phyloP scores from a whole-genome alignment of 2,797 vertebrate species.

The Odontamblyopus rebecca region DNA sequence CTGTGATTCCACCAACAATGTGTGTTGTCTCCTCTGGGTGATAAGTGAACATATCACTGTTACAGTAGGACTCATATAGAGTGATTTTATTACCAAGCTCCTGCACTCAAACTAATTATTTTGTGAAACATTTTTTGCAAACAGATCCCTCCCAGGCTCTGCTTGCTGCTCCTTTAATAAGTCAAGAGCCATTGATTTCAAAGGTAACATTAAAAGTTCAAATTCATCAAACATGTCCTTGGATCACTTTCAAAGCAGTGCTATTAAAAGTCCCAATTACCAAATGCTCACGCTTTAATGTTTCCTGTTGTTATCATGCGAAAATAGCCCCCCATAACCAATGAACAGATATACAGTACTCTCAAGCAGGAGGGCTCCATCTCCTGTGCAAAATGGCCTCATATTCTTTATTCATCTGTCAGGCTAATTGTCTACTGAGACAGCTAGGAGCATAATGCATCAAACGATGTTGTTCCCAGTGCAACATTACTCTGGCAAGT shows the following conservation, averaged over 20 bases:
- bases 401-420: constrained; percentile 70
- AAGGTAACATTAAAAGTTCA: constrained; percentile 36
- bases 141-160: constrained; percentile 5
- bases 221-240: constrained; percentile 43
- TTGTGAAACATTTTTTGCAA: constrained; percentile 1
- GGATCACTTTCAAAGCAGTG: constrained; percentile 52
- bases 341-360: constrained; percentile 55
- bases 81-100: background rate
- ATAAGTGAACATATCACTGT: background rate
- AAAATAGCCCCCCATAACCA: constrained; percentile 40
- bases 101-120: constrained; percentile 9
- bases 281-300: constrained; percentile 58
- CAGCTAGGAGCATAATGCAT: constrained; percentile 64
- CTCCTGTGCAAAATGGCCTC: constrained; percentile 63
- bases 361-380: constrained; percentile 58
- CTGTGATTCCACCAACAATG: background rate
- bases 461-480: constrained; percentile 46
- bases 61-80: background rate
- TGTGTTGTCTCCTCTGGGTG: background rate
- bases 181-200: constrained; percentile 16
- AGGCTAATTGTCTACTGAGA: constrained; percentile 68
- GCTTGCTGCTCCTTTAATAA: background rate
- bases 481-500: constrained; percentile 61
- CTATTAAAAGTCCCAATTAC: constrained; percentile 61
- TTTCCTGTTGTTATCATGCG: constrained; percentile 53